phyloP scores from a whole-genome alignment of 2,113 vertebrate genomes.

The Nymphicus hollandicus region DNA sequence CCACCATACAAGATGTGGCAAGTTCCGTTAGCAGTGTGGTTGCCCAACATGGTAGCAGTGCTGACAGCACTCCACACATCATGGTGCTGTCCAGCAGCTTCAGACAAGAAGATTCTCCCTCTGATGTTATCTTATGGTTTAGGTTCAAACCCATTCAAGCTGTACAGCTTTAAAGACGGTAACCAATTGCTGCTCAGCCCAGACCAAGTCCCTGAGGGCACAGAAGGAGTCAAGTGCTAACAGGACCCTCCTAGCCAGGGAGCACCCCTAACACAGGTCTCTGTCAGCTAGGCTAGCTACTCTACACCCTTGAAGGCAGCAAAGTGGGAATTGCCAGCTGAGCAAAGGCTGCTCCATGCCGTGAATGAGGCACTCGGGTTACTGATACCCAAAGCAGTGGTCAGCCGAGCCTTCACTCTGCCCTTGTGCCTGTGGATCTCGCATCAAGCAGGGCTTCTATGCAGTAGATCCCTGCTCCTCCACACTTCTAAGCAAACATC shows the following conservation, averaged over 20 bases:
- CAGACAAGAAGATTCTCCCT: neutral
- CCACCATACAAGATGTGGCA: neutral
- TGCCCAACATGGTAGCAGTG: neutral
- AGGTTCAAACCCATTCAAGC: neutral
- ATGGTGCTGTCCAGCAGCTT: neutral
- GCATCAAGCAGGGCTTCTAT: neutral
- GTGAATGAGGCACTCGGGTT: neutral
- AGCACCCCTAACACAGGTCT: neutral
- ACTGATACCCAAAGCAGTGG: neutral
- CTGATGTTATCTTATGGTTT: neutral
- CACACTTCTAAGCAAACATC: neutral
- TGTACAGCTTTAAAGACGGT: neutral
- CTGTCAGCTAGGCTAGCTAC: neutral
- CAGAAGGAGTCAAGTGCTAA: neutral
- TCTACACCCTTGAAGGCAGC: neutral
- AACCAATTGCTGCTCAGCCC: neutral
- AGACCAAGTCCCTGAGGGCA: fast-evolving
- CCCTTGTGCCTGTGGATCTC: neutral
- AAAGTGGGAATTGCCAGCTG: neutral
- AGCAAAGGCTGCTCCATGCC: neutral
- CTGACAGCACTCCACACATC: neutral
- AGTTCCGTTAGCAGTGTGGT: neutral
- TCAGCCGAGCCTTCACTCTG: neutral
- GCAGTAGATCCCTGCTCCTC: neutral
- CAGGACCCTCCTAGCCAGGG: neutral